Conservation (phyloP, 1,140 invertebrate species). For the Procambarus clarkii region DNA sequence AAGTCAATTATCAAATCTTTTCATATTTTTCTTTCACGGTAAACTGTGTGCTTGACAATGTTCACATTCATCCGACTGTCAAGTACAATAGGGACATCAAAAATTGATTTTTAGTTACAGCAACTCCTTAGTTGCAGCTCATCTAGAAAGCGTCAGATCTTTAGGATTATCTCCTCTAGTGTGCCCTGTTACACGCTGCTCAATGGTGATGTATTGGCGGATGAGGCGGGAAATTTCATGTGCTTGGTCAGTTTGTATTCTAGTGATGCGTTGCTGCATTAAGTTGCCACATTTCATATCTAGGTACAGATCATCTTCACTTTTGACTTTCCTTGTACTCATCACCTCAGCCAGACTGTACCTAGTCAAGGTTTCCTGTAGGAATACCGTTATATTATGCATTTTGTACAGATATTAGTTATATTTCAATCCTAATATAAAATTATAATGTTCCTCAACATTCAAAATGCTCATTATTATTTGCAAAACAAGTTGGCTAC, state of each 20-base stretch:
- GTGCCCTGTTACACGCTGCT: constrained; percentile 77
- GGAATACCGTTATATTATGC: constrained; percentile 39
- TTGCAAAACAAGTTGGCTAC: too few relatives aligned
- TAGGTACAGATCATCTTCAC: constrained; percentile 94
- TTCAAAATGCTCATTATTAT: too few relatives aligned
- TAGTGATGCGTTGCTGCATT: constrained; percentile 95
- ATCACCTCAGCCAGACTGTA: constrained; percentile 97
- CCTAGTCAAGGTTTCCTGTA: constrained; percentile 89
- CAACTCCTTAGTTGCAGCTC: neutral
- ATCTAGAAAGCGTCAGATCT: constrained; percentile 70
- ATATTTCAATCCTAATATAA: too few relatives aligned
- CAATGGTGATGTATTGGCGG: constrained; percentile 95
- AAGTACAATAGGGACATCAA: neutral
- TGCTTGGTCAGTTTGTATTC: constrained; percentile 97
- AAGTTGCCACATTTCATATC: constrained; percentile 98
- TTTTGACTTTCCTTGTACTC: constrained; percentile 93
- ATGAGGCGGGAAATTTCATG: constrained; percentile 96
- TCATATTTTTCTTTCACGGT: too few relatives aligned
- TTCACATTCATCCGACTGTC: too few relatives aligned
- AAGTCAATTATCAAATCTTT: too few relatives aligned
- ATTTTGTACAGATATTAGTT: too few relatives aligned
- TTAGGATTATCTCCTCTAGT: constrained; percentile 56
- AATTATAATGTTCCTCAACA: too few relatives aligned
- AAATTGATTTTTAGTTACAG: neutral
- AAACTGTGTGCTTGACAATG: too few relatives aligned